Conservation (phyloP, 2,888 invertebrate genomes). For the Malthinus flaveolus region DNA sequence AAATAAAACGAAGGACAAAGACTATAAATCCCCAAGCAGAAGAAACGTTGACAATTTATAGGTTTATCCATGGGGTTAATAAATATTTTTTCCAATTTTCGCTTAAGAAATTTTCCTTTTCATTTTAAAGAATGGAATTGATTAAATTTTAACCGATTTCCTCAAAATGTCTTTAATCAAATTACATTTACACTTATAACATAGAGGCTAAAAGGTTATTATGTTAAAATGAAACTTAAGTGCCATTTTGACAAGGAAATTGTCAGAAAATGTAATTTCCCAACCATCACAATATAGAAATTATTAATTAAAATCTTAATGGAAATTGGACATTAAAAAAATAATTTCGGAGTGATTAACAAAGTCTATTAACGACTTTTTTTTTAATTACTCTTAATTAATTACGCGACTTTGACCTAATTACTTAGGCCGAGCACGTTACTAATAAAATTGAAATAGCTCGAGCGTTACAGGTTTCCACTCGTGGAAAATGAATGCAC, state of each 20-base stretch:
- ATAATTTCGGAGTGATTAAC: too few species aligned
- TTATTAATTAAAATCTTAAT: too few species aligned
- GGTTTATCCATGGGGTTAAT: constrained; percentile 2
- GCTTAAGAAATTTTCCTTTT: neutral
- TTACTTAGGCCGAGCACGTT: too few species aligned
- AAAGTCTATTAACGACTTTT: too few species aligned
- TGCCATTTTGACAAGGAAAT: constrained; percentile 2
- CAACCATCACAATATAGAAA: too few species aligned
- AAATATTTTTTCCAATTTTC: constrained; percentile 3
- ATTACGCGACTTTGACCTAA: too few species aligned
- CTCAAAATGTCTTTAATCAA: neutral
- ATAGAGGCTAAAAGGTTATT: neutral
- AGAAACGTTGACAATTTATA: constrained; percentile 6
- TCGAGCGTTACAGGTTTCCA: too few species aligned
- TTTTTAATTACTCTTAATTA: too few species aligned
- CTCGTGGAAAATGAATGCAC: too few species aligned
- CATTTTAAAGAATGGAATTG: neutral
- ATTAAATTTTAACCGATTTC: constrained; percentile 5
- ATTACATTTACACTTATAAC: constrained; percentile 6
- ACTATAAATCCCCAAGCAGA: constrained; percentile 11
- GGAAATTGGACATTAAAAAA: too few species aligned
- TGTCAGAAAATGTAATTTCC: constrained; percentile 2
- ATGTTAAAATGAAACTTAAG: neutral
- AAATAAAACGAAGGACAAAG: constrained; percentile 14
- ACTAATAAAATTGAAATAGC: too few species aligned